Base-by-base conservation (phyloP, 2,113 vertebrate genomes). In the Halichoerus grypus region DNA sequence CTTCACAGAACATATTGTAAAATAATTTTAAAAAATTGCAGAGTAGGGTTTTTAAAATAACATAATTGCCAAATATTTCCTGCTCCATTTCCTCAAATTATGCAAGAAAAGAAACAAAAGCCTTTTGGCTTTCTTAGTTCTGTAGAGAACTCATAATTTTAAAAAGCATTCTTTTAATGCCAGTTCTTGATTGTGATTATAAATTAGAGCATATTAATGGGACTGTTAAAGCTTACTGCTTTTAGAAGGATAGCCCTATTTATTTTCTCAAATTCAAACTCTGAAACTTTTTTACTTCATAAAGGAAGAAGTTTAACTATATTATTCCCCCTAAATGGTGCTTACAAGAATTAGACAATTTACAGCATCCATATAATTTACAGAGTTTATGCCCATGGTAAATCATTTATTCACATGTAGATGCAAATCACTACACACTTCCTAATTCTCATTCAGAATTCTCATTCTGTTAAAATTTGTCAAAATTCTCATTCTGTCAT, bases 11-110 rank as follows among this genome's bases (percentile, higher is more conserved):
- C 22, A 80, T 61, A 81, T 9, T 71, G 4, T 81, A 76, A 61
- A 82, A 71, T 80, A 67, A 36, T 51, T 83, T 46, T 22, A 46
- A 3, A 7, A 92, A 79, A 80, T 42, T 63, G 26, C 16, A 59
- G 42, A 74, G 22, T 55, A 36, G 1, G 1, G 3, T 61, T 92
- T 89, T 49, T 33, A 53, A 83, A 90, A 86, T 13, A 87, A 33
- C 11, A 26, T 82, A 77, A 95, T 42, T 87, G 76, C 14, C 53
- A 91, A 86, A 19, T 83, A 91, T 85, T 51, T 71, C 14, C 28
- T 15, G 36, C 16, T 95, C 5, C 18, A 31, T 87, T 95, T 96
- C 16, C 49, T 93, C 18, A 92, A 96, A 83, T 95, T 82, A 59
- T 71, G 13, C 21, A 87, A 87, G 16, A 90, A 63, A 74, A 51